phyloP scores from a whole-genome alignment of 2,888 invertebrate genomes.

The Hetaerina titia region DNA sequence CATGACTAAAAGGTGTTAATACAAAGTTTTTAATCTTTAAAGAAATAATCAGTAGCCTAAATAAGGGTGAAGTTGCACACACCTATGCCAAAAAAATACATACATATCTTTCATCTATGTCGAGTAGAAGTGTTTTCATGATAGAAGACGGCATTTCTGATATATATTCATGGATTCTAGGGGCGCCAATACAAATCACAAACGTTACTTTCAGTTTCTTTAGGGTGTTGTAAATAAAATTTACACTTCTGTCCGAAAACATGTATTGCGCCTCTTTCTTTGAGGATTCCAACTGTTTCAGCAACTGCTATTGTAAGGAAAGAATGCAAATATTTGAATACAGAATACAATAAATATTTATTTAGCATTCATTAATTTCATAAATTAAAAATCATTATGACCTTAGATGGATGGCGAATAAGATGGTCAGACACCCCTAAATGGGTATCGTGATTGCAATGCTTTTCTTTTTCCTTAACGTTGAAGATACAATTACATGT shows the following conservation, averaged over 20 bases:
- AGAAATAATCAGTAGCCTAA: background rate
- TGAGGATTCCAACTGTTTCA: conserved; percentile 85
- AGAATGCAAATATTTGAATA: background rate
- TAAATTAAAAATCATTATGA: conserved; percentile 55
- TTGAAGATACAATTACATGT: conserved; percentile 81
- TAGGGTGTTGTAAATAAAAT: conserved; percentile 83
- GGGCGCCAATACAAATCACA: conserved; percentile 92
- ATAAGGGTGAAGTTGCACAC: background rate
- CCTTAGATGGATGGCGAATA: conserved; percentile 82
- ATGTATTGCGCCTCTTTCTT: conserved; percentile 93
- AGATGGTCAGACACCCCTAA: conserved; percentile 80
- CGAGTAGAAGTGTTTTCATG: conserved; percentile 85
- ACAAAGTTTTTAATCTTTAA: background rate
- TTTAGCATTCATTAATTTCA: background rate
- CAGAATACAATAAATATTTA: background rate
- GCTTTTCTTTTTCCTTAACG: conserved; percentile 76
- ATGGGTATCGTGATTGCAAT: conserved; percentile 80
- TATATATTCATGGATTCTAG: conserved; percentile 88
- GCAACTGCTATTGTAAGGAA: conserved; percentile 76
- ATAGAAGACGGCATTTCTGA: conserved; percentile 73
- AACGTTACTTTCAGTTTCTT: conserved; percentile 75
- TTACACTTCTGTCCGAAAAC: conserved; percentile 85
- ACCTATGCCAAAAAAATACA: conserved; percentile 73
- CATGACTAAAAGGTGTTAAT: background rate
- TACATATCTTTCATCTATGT: conserved; percentile 88